Evolutionary conservation across 53 echinoderm and acorn worm genomes (phyloP), one percentile per base, ranked within the genome.

Genomic region (Echinometra lucunter): DNA sequence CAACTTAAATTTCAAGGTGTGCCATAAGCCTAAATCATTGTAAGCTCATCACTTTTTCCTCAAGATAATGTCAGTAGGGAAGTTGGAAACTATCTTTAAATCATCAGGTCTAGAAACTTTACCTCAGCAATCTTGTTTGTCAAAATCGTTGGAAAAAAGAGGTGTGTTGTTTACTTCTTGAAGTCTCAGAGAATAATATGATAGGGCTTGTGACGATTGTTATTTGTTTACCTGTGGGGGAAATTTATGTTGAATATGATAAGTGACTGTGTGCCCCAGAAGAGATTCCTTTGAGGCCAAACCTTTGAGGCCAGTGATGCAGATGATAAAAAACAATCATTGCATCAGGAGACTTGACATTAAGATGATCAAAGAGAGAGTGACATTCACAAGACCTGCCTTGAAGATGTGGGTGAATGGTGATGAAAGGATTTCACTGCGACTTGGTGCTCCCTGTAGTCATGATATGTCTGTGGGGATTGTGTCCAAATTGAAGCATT

Each of bases 331-430:
- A 69, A 21, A 38, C 17, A 40, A 78, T 78, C 78, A 78, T 78
- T 78, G 78, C 21, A 78, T 19, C 78, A 42, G 42, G 78, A 78
- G 78, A 78, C 78, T 19, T 78, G 78, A 78, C 78, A 78, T 78
- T 78, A 78, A 78, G 78, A 21, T 78, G 78, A 78, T 78, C 78
- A 78, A 21, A 78, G 78, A 40, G 75, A 78, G 78, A 78, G 38
- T 78, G 78, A 42, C 42, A 78, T 40, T 78, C 23, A 40, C 38
- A 38, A 78, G 78, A 78, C 42, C 42, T 78, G 78, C 78, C 21
- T 78, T 78, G 42, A 78, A 78, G 42, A 42, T 78, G 18, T 78
- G 19, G 75, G 37, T 53, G 85, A 85, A n/a, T 16, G n/a, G 85
- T 47, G 45, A 85, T 27, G 81, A 81, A 23, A 81, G 81, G 44